Evolutionary conservation across 1,140 invertebrate species (phyloP), one percentile per base, ranked within the genome.

Genomic region (Neodiprion lecontei): DNA sequence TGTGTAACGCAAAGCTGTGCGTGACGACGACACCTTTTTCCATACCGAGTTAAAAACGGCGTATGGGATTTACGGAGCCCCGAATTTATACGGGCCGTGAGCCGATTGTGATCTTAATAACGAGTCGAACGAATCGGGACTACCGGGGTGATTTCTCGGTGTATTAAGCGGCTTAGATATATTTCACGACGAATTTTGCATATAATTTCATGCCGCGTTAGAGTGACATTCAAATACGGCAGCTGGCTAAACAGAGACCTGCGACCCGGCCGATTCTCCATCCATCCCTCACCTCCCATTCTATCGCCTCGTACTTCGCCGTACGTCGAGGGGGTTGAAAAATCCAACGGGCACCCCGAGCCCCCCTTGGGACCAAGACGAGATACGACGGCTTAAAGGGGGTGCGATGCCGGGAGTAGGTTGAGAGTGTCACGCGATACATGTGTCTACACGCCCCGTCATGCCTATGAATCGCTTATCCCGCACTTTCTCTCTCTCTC

Each of bases 121-220:
- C 28, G 28, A 40, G 28, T 40, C 5, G 28, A 40, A 40, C 28
- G 28, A 40, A 40, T 40, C 28, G 28, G 28, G 28, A 40, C 28
- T 40, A 40, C 28, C 28, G 28, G 28, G 28, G 28, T 40, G 28
- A 40, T 40, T 40, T 40, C 28, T 67, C 49, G 17, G 69, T 48
- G 72, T 23, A 40, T 49, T 68, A 28, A 53, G 12, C 69, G 72
- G 77, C 79, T 79, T 87, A 87, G 84, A 40, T 40, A 87, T 88
- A 88, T 88, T 89, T 87, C 84, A 87, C 86, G 79, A 82, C 82
- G 84, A 88, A 82, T 88, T 88, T 88, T 88, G 88, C 86, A 88
- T 88, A 89, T 89, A 87, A 88, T 88, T 89, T 88, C 85, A 89
- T 85, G 88, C 83, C 79, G 82, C 84, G 85, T 88, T 89, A 88